Base-by-base conservation (phyloP, 2,113 vertebrate genomes). In the Sterna hirundo region DNA sequence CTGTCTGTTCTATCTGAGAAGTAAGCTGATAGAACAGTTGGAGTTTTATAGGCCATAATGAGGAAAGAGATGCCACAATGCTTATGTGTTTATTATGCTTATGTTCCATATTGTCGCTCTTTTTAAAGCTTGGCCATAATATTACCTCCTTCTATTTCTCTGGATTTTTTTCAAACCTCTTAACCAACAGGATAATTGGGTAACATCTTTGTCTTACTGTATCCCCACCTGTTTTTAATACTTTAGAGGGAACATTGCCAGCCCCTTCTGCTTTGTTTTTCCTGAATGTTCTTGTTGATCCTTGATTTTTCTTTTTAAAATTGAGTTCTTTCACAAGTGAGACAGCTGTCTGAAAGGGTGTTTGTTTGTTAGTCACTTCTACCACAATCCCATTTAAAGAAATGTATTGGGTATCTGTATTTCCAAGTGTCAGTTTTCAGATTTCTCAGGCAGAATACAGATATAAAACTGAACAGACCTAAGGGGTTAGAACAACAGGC, bases 31-130 rank as follows among this genome's bases (percentile, higher is more conserved):
- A 60, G 4, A 91, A 89, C 77, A 71, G 61, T 86, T 96, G 89
- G 86, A 94, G 54, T 68, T 95, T 96, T 95, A 93, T 82, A 81
- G 47, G 20, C 38, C 51, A 71, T 89, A 93, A 93, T 75, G 42
- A 57, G 22, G 64, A 92, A 94, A 91, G 61, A 94, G 60, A 82
- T 78, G 47, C 32, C 72, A 68, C 69, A 71, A 78, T 4, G 30
- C 30, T 46, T 34, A 46, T 46, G 42, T 46, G 64, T 42, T 66
- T 66, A 66, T 88, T 84, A 71, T 26, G 22, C 26, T 83, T 87
- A 69, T 47, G 46, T 69, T 93, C 66, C 66, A 75, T 83, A 87
- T 75, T 83, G 72, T 60, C 66, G 60, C 44, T 82, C 34, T 92
- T 91, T 93, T 81, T 47, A 84, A 96, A 84, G n/a, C 78, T 5